Conservation (phyloP, 2,797 vertebrate genomes). For the Aselliscus stoliczkanus region DNA sequence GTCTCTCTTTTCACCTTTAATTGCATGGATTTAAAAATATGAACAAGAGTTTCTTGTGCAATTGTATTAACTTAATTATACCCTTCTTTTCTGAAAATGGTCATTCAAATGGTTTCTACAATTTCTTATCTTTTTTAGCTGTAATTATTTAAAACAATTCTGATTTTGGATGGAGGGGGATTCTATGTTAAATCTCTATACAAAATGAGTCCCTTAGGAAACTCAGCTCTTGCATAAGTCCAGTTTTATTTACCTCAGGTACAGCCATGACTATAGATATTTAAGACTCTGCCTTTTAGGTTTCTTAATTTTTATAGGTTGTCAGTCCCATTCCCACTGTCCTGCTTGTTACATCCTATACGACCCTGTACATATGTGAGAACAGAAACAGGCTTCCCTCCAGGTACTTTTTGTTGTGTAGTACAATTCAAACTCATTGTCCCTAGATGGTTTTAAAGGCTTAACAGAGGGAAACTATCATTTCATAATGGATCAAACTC, state of each 20-base stretch:
- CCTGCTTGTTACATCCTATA: neutral
- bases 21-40: neutral
- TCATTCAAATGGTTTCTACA: neutral
- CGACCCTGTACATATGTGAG: too few relatives aligned
- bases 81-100: conserved; percentile 2
- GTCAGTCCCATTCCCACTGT: neutral
- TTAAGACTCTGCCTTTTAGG: neutral
- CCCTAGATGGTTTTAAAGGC: neutral
- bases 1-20: neutral
- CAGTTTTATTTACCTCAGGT: neutral
- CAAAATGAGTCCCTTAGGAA: neutral
- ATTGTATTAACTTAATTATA: neutral
- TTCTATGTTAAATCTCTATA: neutral
- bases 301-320: neutral
- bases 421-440: neutral
- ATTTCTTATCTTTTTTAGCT: neutral
- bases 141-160: neutral
- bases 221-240: neutral
- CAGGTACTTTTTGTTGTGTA: neutral
- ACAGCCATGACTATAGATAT: neutral
- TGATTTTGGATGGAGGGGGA: neutral
- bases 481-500: neutral
- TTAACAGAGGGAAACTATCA: neutral
- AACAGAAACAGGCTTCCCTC: neutral
- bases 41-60: neutral